Percentiles rank a stretch among this genome's conserved stretches.
Evolutionary conservation across 1,140 invertebrate species (phyloP).

Genomic region (Bombus superbus): DNA sequence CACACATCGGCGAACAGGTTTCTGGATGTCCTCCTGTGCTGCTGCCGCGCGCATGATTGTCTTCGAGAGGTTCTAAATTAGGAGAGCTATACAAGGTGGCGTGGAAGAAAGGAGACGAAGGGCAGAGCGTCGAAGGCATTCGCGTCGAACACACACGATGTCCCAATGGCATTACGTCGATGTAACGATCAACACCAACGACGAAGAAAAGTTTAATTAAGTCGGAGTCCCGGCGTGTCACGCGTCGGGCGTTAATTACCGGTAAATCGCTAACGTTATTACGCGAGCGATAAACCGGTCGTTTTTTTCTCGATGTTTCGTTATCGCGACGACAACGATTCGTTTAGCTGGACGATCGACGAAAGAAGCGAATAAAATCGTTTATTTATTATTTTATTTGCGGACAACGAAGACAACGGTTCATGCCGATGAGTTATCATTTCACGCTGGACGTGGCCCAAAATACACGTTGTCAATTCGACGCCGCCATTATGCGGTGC

Average conservation of each 20-base stretch:
- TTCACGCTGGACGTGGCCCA: constrained; percentile 32
- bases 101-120: not conserved
- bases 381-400: too few relatives aligned
- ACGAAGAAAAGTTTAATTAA: constrained; percentile 50
- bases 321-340: constrained; percentile 24
- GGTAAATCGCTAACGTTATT: constrained; percentile 50
- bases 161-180: constrained; percentile 2
- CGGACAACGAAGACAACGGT: not conserved
- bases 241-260: constrained; percentile 33
- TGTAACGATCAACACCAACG: constrained; percentile 20
- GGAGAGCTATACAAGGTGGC: not conserved
- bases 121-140: not conserved
- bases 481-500: not conserved
- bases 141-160: not conserved
- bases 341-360: not conserved
- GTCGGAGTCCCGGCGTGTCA: constrained; percentile 6
- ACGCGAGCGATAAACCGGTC: not conserved
- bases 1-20: constrained; percentile 41
- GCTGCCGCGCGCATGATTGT: constrained; percentile 6
- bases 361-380: constrained; percentile 3
- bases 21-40: constrained; percentile 32
- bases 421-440: constrained; percentile 6
- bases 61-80: constrained; percentile 21
- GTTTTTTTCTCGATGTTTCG: not conserved
- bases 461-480: constrained; percentile 13